phyloP scores from a whole-genome alignment of 2,797 vertebrate species.

The Lerista edwardsae region DNA sequence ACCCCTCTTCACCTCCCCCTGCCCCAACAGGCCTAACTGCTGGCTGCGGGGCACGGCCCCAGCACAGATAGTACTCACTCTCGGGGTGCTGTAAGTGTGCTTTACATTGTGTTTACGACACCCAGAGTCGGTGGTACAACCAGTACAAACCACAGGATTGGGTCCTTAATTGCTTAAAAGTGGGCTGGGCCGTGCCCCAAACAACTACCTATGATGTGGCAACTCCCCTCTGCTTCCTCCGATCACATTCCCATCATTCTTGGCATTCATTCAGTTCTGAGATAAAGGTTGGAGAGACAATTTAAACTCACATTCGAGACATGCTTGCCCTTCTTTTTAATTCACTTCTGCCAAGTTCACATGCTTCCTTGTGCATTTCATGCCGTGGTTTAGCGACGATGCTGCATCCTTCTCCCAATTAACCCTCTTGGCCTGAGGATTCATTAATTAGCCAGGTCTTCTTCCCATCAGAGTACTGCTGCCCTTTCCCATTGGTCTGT shows the following conservation, averaged over 20 bases:
- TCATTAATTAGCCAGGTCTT: conserved; percentile 13
- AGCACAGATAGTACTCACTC: no score
- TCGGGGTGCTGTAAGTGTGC: no score
- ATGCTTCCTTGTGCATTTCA: conserved; percentile 9
- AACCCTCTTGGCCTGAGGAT: conserved; percentile 17
- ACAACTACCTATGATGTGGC: background rate
- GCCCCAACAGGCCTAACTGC: no score
- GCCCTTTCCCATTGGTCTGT: conserved; percentile 21
- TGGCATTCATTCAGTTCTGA: background rate
- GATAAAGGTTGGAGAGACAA: background rate
- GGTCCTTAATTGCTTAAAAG: background rate
- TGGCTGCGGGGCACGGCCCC: no score
- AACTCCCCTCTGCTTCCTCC: background rate
- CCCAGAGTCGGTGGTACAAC: no score
- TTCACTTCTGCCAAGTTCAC: conserved; percentile 14
- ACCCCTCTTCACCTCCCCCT: no score
- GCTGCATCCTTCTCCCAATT: conserved; percentile 1
- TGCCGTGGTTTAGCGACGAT: background rate
- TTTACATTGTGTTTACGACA: no score
- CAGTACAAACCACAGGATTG: no score
- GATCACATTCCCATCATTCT: background rate
- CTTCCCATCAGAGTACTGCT: conserved; percentile 2
- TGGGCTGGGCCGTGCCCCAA: background rate
- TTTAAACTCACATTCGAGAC: background rate
- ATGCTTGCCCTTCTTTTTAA: background rate